Base-by-base conservation (phyloP, 2,888 invertebrate species). In the Onchidella celtica region DNA sequence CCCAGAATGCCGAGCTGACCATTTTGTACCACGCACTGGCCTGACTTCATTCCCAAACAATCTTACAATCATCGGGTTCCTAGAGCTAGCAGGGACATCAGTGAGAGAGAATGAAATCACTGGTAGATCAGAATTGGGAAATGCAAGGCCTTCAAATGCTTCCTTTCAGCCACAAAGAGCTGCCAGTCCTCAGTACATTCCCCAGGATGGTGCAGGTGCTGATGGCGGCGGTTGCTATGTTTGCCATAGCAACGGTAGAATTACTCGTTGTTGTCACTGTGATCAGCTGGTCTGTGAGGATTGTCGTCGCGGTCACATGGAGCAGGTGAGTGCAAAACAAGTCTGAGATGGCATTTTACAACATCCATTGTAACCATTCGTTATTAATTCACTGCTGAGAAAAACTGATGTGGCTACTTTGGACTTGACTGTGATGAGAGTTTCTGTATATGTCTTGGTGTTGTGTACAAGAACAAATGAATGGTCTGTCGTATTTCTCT, bases 1-100 rank as follows among this genome's bases (percentile, higher is more conserved):
- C 95, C 99, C 99, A 92, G 98, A 99, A 95, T 99, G 99, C 93
- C 96, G 98, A 85, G 97, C 98, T 82, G 98, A 98, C 94, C 98
- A 98, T 94, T 95, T 98, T 88, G 97, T 98, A 91, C 98, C 98
- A 66, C 97, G 97, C 97, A 94, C 87, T 24, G 98, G 98, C 65
- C 96, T 97, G 4, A 97, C 97, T 92, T 97, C 97, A 84, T 98
- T 97, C 93, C 98, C 98, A 76, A 98, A 97, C 92, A 99, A 99
- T 94, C 97, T 98, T 59, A 99, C 98, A 83, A 95, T 99, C 72
- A 97, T 97, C 94, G 95, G 98, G 89, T 99, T 99, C 94, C 95
- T 99, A 90, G 98, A 98, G 93, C 95, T 99, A 82, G 98, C 98
- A 92, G 59, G 55, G 3, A 29, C 32, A 11, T 38, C 77, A 36